Base-by-base conservation (phyloP, 37 sponge, comb jelly and placozoan genomes). In the Diacarnus erythraeanus region DNA sequence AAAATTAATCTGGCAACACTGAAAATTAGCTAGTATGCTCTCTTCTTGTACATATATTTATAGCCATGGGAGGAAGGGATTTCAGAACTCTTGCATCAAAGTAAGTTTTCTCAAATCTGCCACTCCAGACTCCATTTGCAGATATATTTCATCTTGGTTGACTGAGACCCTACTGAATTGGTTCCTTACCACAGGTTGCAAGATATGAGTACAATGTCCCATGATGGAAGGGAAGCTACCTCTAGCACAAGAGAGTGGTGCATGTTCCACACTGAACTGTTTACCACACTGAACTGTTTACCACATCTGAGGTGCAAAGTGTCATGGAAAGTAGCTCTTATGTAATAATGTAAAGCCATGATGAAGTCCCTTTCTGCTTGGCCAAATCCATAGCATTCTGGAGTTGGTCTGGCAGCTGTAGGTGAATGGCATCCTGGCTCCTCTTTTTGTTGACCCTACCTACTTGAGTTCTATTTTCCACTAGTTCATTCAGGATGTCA, bases 71-170 rank as follows among this genome's bases (percentile, higher is more conserved):
- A 54, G 70, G 71, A 80, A 37, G 64, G 27, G 82, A 74, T 38
- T 73, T 81, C 26, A 81, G 43, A 10, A 81, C 66, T 73, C 73
- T 81, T 35, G 72, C 74, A 73, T 81, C 81, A 20, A 71, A 36
- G 64, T 37, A 81, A 22, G 73, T 72, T 61, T 73, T 71, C 42
- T 81, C 74, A 73, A 41, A 81, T 38, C 74, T 36, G n/a, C 82
- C 74, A 61, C 74, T 74, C 82, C 74, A 73, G 63, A 69, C 35
- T 27, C 73, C 82, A 42, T 81, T 63, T 25, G 73, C 73, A 25
- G 73, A 37, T 35, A 81, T 37, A 39, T 81, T 74, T 37, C 57
- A 34, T 29, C 73, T 40, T 31, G 29, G 59, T 70, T 80, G 38
- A 57, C 27, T 4, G 80, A 69, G 36, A 71, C 72, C 43, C 51